These are phyloP conservation scores for Galbula dea DNA, from an alignment of 2,113 vertebrate genomes.

Conservation along the genomic window DNA sequence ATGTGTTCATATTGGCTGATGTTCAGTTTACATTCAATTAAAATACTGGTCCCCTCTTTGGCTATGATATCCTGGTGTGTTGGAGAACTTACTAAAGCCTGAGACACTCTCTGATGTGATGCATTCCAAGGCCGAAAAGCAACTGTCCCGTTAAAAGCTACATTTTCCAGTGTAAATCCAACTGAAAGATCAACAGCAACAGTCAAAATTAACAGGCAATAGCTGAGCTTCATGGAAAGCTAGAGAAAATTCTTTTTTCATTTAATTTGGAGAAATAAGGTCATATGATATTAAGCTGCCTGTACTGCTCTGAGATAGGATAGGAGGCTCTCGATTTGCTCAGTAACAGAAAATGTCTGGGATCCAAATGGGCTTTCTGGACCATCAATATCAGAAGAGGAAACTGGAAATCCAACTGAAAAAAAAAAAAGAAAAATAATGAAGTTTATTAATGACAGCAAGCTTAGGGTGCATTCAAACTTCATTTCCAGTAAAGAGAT, in stretches of 20 bases:
- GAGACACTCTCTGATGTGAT: conserved; percentile 44
- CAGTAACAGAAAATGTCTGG: conserved; percentile 3
- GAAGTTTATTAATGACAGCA: conserved; percentile 24
- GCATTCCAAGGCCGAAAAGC: conserved; percentile 41
- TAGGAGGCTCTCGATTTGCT: conserved; percentile 28
- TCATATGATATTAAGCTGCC: conserved; percentile 62
- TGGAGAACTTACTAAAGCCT: conserved; percentile 42
- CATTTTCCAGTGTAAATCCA: conserved; percentile 68
- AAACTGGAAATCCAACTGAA: conserved; percentile 55
- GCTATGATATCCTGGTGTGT: conserved; percentile 74
- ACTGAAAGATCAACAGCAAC: conserved; percentile 36
- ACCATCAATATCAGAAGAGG: conserved; percentile 27
- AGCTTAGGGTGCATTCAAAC: background rate
- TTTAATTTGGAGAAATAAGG: conserved; percentile 58
- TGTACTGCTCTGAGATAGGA: background rate
- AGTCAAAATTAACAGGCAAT: conserved; percentile 65
- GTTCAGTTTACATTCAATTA: conserved; percentile 86
- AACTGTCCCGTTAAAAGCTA: conserved; percentile 35
- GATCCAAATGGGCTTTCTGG: conserved; percentile 26
- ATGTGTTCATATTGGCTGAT: conserved; percentile 63
- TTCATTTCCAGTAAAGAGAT: conserved; percentile 25
- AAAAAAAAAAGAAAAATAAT: conserved; percentile 4
- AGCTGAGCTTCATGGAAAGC: conserved; percentile 75
- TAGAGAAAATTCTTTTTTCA: conserved; percentile 39
- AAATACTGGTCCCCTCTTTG: conserved; percentile 83